Evolutionary conservation across 2,888 invertebrate genomes (phyloP), one percentile per base, ranked within the genome.

Genomic region (Lithophane leautieri): DNA sequence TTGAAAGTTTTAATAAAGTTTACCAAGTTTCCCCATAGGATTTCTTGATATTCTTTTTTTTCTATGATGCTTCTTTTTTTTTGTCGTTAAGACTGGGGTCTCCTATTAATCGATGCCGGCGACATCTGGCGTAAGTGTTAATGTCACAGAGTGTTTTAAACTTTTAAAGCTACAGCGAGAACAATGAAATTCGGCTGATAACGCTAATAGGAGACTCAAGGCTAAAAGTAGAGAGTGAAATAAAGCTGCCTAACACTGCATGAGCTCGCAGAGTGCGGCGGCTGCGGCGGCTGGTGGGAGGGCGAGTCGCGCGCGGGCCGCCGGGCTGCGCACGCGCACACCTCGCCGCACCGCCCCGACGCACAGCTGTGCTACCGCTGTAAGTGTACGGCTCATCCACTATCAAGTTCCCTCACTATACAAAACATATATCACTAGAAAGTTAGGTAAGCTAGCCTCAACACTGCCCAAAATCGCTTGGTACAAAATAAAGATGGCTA

Each of bases 251-350:
- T 14, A 14, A 28, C 4, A 14, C 22, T 0, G 0, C 14, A 25
- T 12, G 22, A 9, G 0, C 1, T 52, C 19, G n/a, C 40, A 77
- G 86, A 73, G 14, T 73, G 79, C n/a, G 78, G 81, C 14, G 80
- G 83, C 2, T 80, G 82, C 62, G 77, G 85, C 28, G 88, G 83
- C n/a, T 93, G 94, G 93, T 92, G 93, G 91, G 91, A 90, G 77
- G 87, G 67, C 12, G 86, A 68, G 47, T 72, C 90, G 0, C 90
- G 92, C 70, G 89, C 87, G 1, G 93, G 89, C 0, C 87, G 93
- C 22, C 94, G 96, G 83, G 96, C 97, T 25, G 96, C 96, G 81
- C 97, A 97, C 87, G 96, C 97, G 11, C 95, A 89, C 97, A 97
- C 91, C 73, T 68, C 91, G 73, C 85, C 89, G 4, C 81, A 91